Base-by-base conservation (phyloP, 2,888 invertebrate species). In the Pachymerium ferrugineum region DNA sequence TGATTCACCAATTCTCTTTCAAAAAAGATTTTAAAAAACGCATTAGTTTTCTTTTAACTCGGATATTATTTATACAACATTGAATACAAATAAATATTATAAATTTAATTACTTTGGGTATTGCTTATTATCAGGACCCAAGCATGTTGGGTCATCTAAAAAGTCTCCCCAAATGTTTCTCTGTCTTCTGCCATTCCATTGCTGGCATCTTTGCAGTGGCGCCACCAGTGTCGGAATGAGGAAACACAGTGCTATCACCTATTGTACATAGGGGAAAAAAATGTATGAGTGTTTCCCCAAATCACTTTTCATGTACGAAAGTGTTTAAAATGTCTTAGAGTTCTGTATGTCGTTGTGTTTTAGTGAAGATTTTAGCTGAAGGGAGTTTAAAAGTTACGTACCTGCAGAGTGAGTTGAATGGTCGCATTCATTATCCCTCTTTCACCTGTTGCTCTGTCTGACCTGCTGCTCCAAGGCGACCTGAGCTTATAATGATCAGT, bases 131-230 rank as follows among this genome's bases (percentile, higher is more conserved):
- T 92, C 91, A 5, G 94, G 94, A 22, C 94, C 94, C 73, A 90
- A 82, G 79, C 93, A 93, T 80, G 92, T 90, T 25, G 89, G 87
- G 81, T 91, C 92, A 77, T 88, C 87, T 70, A 94, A 84, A 6
- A 94, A 94, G 82, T 94, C 93, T 19, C 94, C 94, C 88, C 92
- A 93, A 22, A 93, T 85, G 82, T 93, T 94, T 16, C 74, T 67
- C 8, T 73, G 33, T 31, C 71, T 74, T 5, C 74, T 72, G 5
- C 54, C 75, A 8, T 75, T 75, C 12, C 74, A 74, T 19, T 30
- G 72, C 14, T 54, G 35, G 68, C 75, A 75, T 19, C 35, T 25
- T 38, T 28, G 25, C 35, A 31, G 30, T 12, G 70, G 33, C 70
- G 33, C 38, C 38, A 25, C 70, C 22, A 25, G 70, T 25, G 35